Conservation (phyloP, 2,113 vertebrate species). For the Ariopsis seemanni region DNA sequence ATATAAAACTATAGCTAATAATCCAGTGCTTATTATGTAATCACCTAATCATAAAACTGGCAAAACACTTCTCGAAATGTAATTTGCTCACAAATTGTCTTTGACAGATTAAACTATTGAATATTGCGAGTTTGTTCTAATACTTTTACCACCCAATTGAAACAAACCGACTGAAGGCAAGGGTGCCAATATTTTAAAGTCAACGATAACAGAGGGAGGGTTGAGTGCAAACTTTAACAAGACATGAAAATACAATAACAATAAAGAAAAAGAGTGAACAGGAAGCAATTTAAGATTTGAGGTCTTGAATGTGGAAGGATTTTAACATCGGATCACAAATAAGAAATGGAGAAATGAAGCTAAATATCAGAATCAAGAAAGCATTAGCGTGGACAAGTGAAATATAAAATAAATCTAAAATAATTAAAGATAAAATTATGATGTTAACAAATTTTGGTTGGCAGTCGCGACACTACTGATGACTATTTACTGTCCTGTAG, state of each 20-base stretch:
- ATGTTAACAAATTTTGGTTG: neutral
- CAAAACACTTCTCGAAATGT: neutral
- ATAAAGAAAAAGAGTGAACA: neutral
- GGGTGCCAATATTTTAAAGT: neutral
- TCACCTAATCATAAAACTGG: neutral
- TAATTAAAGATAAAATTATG: neutral
- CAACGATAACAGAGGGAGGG: neutral
- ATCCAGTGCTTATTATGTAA: neutral
- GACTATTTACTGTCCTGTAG: neutral
- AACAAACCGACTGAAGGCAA: neutral
- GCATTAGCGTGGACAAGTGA: neutral
- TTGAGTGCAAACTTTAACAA: neutral
- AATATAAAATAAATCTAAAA: neutral
- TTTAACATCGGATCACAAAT: too few relatives aligned
- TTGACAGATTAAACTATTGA: neutral
- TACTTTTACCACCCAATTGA: neutral
- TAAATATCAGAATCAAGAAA: neutral
- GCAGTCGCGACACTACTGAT: too few relatives aligned
- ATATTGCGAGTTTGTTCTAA: neutral
- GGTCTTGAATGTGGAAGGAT: too few relatives aligned
- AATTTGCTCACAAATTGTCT: neutral
- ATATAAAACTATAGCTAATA: neutral
- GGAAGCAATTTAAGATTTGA: neutral
- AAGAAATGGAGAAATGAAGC: neutral
- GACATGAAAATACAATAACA: neutral